Conservation (phyloP, 2,113 vertebrate genomes). For the Notothenia coriiceps region DNA sequence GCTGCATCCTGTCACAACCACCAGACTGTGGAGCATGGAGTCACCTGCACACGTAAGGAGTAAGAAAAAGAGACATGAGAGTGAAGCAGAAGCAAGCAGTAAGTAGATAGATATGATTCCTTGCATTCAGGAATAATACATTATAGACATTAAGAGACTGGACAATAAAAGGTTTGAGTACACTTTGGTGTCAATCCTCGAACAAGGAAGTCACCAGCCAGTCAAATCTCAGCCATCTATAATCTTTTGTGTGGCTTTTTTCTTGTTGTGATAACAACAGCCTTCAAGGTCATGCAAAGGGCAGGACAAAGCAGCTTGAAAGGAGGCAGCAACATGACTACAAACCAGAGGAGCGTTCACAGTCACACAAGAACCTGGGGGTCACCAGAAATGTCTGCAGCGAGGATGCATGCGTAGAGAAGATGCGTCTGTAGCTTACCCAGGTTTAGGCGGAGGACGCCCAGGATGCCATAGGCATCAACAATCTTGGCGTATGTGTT, state of each 20-base stretch:
- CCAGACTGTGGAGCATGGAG: conserved; percentile 93
- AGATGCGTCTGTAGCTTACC: conserved; percentile 85
- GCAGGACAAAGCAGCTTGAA: conserved; percentile 63
- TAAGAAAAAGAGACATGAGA: not conserved
- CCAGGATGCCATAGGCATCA: conserved; percentile 96
- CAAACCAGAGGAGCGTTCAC: conserved; percentile 10
- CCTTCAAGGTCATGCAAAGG: conserved; percentile 57
- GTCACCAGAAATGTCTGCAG: conserved; percentile 1
- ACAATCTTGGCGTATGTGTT: conserved; percentile 92
- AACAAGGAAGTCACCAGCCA: conserved; percentile 9
- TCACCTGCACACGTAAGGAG: conserved; percentile 84
- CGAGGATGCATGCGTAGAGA: not conserved
- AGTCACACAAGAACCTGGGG: not conserved
- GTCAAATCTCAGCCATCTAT: conserved; percentile 53
- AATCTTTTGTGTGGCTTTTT: conserved; percentile 50
- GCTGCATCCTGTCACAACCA: conserved; percentile 96
- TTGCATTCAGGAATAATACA: not conserved
- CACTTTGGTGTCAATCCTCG: not conserved
- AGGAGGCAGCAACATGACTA: conserved; percentile 24
- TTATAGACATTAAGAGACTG: not conserved
- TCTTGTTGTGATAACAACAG: conserved; percentile 69
- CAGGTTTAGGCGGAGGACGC: conserved; percentile 94
- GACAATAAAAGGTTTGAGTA: conserved; percentile 13
- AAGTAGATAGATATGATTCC: not conserved
- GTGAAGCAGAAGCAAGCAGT: not conserved